phyloP scores from a whole-genome alignment of 1,140 invertebrate genomes.

The Cataglyphis hispanica region DNA sequence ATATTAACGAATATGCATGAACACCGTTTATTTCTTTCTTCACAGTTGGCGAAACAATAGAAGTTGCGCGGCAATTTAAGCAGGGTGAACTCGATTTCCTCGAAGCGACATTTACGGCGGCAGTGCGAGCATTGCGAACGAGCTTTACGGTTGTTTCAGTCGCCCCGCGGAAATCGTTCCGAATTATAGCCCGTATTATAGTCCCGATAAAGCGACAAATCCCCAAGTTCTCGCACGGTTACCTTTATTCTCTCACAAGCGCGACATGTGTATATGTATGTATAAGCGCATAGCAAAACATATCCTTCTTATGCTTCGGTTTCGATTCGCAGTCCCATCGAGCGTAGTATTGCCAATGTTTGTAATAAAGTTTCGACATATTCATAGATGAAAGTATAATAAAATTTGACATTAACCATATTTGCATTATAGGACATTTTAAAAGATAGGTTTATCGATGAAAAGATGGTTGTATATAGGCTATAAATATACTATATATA shows the following conservation, averaged over 20 bases:
- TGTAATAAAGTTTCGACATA: neutral
- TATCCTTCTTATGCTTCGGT: neutral
- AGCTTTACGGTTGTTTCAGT: constrained; percentile 55
- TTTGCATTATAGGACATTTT: neutral
- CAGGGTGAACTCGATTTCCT: constrained; percentile 56
- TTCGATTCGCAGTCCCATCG: constrained; percentile 8
- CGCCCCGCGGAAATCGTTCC: constrained; percentile 51
- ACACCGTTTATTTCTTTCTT: constrained; percentile 24
- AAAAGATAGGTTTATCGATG: neutral
- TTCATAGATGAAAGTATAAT: neutral
- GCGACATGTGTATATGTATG: constrained; percentile 25
- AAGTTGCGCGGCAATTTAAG: constrained; percentile 51
- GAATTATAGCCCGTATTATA: constrained; percentile 44
- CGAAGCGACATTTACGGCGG: constrained; percentile 42
- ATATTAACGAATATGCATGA: neutral
- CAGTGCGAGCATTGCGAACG: constrained; percentile 32
- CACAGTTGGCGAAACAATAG: neutral
- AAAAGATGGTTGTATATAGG: neutral
- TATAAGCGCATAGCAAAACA: constrained; percentile 7
- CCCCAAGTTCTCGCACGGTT: neutral
- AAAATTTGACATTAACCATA: neutral
- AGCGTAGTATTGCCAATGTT: neutral
- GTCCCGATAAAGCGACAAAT: constrained; percentile 48
- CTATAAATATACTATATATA: neutral
- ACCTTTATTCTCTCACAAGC: constrained; percentile 51